These are phyloP conservation scores for Actenoides lindsayi DNA, from an alignment of 2,113 vertebrate species.

Conservation along the genomic window DNA sequence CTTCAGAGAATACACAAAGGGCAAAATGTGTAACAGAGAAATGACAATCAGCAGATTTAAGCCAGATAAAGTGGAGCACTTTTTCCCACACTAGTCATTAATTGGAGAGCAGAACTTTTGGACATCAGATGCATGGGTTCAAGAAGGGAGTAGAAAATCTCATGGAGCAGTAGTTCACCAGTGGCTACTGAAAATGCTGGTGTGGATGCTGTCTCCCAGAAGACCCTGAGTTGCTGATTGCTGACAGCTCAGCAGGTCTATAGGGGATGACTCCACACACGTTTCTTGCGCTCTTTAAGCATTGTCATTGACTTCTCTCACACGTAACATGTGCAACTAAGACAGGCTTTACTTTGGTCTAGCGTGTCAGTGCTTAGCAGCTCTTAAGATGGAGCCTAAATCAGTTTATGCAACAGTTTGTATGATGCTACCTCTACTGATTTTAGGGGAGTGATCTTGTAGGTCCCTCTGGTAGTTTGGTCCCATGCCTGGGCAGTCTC, in stretches of 20 bases:
- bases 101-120: background rate
- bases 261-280: background rate
- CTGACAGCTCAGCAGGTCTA: background rate
- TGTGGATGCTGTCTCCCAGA: background rate
- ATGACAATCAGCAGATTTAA: background rate
- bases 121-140: background rate
- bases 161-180: background rate
- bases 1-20: background rate
- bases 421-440: rapidly evolving
- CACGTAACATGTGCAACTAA: background rate
- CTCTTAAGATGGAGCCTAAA: background rate
- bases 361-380: background rate
- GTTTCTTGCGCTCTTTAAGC: background rate
- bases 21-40: background rate
- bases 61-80: background rate
- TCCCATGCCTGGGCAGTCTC: background rate
- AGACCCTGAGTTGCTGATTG: rapidly evolving
- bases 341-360: background rate
- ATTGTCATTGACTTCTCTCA: background rate
- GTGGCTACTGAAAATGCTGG: background rate
- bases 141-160: background rate
- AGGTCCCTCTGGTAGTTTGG: background rate
- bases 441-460: background rate
- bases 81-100: background rate
- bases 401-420: background rate